Base-by-base conservation (phyloP, 2,797 vertebrate genomes). In the Halcyon leucocephala region DNA sequence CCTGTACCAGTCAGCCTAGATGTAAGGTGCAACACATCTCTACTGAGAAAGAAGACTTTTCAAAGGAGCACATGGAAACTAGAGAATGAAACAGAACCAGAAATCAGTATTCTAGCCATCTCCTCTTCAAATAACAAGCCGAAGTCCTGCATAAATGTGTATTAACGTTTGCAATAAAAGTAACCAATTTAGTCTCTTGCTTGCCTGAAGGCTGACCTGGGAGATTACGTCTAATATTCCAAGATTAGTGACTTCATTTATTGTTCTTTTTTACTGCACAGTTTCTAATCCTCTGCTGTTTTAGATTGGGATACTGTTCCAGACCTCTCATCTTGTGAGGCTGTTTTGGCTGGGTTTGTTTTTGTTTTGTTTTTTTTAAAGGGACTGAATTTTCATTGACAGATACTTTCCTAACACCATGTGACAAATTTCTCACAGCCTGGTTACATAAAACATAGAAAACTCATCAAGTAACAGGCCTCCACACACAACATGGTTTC, bases 1-100 rank as follows among this genome's bases (percentile, higher is more conserved):
- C 10, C 10, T 82, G 8, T 37, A 41, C 8, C 13, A 62, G 19
- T 54, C 41, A 66, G 26, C 4, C 39, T 51, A 77, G 25, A 66
- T 25, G 24, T 1, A 58, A 39, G 0, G 1, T 9, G 14, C 2
- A 58, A 73, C 3, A 57, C 0, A 0, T 9, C 12, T 49, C 8
- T 62, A 14, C 46, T 86, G 62, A 76, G 37, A 86, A 87, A 39
- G 7, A 29, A 48, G 6, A 64, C 4, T 6, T 46, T 79, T 49
- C 39, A 71, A 82, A 80, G 16, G 7, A 11, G 11, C 7, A 20
- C 2, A 2, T 4, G 7, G 14, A 86, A 77, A 7, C 8, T 33
- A 4, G 3, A 6, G 10, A 83, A 82, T 25, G 7, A 84, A 82
- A 71, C 4, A 61, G 44, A 89, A 69, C 22, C 37, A 9, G 8